These are phyloP conservation scores for Ailuropoda melanoleuca DNA, from an alignment of 2,113 vertebrate genomes.

Conservation along the genomic window DNA sequence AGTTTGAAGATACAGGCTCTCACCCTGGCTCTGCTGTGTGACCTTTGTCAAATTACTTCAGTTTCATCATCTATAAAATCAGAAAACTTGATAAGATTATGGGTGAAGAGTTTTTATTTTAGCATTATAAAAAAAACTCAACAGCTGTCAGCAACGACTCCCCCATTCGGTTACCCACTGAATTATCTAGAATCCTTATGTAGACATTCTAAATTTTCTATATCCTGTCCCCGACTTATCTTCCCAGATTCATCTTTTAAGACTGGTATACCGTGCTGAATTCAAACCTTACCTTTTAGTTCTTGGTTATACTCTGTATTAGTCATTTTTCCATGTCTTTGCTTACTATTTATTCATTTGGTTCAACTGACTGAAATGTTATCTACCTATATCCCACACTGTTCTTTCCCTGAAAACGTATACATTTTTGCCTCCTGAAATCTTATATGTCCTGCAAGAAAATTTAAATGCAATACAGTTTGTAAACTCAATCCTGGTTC, in stretches of 20 bases:
- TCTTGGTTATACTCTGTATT: background rate
- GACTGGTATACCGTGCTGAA: background rate
- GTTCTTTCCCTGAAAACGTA: background rate
- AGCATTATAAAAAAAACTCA: background rate
- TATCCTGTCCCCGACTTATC: background rate
- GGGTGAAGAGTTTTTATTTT: background rate
- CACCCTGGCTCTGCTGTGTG: background rate
- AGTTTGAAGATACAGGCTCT: background rate
- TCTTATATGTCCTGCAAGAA: background rate
- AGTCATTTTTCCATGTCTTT: background rate
- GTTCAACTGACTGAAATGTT: background rate
- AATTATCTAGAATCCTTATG: background rate
- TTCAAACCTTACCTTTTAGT: background rate
- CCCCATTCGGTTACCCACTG: background rate
- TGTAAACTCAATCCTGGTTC: background rate
- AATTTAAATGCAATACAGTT: background rate
- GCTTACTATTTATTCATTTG: background rate
- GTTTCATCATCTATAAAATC: background rate
- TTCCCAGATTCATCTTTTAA: background rate
- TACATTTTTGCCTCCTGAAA: background rate
- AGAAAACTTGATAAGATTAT: background rate
- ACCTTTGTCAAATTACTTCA: conserved; percentile 12
- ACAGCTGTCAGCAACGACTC: background rate
- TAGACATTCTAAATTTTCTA: background rate
- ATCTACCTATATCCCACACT: background rate